These are phyloP conservation scores for Drosophila peninsularis DNA, from an alignment of 2,888 invertebrate species.

Conservation along the genomic window DNA sequence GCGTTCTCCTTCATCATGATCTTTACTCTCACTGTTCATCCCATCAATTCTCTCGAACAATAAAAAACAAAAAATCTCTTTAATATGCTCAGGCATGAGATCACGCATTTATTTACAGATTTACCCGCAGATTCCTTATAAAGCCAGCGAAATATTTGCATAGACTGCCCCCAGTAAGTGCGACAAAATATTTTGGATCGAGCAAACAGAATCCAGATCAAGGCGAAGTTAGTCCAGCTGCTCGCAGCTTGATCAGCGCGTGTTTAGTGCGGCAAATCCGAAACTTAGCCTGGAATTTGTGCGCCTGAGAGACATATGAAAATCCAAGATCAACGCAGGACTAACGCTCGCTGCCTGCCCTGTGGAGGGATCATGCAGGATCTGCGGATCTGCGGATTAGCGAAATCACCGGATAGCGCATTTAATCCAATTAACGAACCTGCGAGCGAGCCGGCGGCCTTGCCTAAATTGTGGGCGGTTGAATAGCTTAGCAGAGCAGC, in stretches of 20 bases:
- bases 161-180: constrained; percentile 53
- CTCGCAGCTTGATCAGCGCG: constrained; percentile 56
- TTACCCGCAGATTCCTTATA: constrained; percentile 5
- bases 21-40: background rate
- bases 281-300: constrained; percentile 73
- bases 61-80: no score
- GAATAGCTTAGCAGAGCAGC: constrained; percentile 58
- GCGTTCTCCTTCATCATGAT: background rate
- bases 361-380: constrained; percentile 39
- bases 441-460: constrained; percentile 31
- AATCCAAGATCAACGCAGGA: constrained; percentile 70
- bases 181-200: constrained; percentile 72
- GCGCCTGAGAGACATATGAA: constrained; percentile 56
- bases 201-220: constrained; percentile 51
- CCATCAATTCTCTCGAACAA: background rate
- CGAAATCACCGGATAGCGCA: constrained; percentile 59
- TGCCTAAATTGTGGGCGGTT: constrained; percentile 72
- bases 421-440: constrained; percentile 78
- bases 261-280: constrained; percentile 71
- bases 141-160: constrained; percentile 50
- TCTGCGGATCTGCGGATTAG: constrained; percentile 37
- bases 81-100: no score
- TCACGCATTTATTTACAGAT: background rate
- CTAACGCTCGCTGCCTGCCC: constrained; percentile 36
- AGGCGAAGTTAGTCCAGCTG: constrained; percentile 66